Base-by-base conservation (phyloP, 2,888 invertebrate genomes). In the Himalopsyche anomala region DNA sequence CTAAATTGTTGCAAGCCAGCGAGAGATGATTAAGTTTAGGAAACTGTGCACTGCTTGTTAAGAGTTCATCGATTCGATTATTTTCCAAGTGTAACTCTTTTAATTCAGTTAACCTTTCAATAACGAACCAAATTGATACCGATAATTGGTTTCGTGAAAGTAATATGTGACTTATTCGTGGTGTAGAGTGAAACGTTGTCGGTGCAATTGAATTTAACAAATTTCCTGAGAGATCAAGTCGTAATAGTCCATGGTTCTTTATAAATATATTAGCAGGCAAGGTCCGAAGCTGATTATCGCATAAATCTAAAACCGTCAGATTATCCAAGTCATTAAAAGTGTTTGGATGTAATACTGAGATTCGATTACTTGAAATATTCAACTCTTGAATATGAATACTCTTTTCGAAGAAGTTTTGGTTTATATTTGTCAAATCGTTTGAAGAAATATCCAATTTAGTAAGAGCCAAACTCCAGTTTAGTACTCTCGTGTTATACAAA, bases 1-100 rank as follows among this genome's bases (percentile, higher is more conserved):
- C 28, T 4, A 62, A 28, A 28, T 19, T 6, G 19, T 62, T 62
- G 11, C 62, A 62, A 28, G 62, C 62, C 19, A 62, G 19, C 8
- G 62, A 62, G 28, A 62, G 62, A 62, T 62, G 62, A 2, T n/a
- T 15, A 5, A 62, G 19, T 2, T 62, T 62, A 19, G 62, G 62
- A 62, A 62, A 62, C 62, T 62, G 62, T 19, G 19, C 62, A 9
- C 19, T 62, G 15, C 62, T 62, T 19, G 62, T 62, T 15, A 62
- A 62, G 0, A 62, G 19, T 19, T 62, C 62, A 9, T 62, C 62
- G 4, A 62, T 62, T 5, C 28, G 62, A 62, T 62, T 62, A 62
- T 62, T 62, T 62, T 62, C 62, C 62, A 62, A 62, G 15, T 62
- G 62, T 62, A 62, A 28, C 28, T 62, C 62, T 62, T 62, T n/a